These are phyloP conservation scores for Anolis sagrei DNA, from an alignment of 2,113 vertebrate species.

Conservation along the genomic window DNA sequence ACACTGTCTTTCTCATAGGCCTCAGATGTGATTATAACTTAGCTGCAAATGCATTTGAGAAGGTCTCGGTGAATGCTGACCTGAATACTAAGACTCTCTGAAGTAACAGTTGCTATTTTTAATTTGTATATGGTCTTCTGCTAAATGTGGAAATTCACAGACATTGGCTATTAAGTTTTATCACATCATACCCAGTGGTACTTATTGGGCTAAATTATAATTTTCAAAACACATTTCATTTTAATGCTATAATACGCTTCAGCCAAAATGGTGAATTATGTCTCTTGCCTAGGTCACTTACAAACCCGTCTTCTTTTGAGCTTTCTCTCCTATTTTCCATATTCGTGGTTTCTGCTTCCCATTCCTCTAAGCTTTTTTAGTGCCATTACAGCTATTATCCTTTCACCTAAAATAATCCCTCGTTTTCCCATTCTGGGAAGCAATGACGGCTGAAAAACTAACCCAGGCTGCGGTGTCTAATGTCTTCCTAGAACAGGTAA, in stretches of 20 bases:
- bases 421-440: conserved; percentile 64
- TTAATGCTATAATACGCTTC: conserved; percentile 55
- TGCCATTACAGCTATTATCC: conserved; percentile 63
- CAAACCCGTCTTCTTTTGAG: conserved; percentile 56
- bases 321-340: conserved; percentile 43
- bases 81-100: conserved; percentile 29
- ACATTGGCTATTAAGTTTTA: conserved; percentile 35
- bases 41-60: conserved; percentile 27
- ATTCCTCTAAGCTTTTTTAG: conserved; percentile 53
- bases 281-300: conserved; percentile 21
- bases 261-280: conserved; percentile 44
- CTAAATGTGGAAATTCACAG: conserved; percentile 43
- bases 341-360: conserved; percentile 47
- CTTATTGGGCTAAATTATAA: conserved; percentile 50
- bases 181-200: conserved; percentile 39
- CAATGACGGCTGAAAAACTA: conserved; percentile 59
- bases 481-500: conserved; percentile 58
- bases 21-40: neutral
- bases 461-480: conserved; percentile 60
- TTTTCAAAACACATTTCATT: conserved; percentile 28
- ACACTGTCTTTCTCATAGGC: neutral
- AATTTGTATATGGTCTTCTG: conserved; percentile 36
- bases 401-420: conserved; percentile 69
- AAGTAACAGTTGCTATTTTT: conserved; percentile 34
- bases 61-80: conserved; percentile 48